Percentiles rank a stretch among this genome's conserved stretches.
Conservation (phyloP, 2,888 invertebrate genomes). For the Nymphalis urticae region DNA sequence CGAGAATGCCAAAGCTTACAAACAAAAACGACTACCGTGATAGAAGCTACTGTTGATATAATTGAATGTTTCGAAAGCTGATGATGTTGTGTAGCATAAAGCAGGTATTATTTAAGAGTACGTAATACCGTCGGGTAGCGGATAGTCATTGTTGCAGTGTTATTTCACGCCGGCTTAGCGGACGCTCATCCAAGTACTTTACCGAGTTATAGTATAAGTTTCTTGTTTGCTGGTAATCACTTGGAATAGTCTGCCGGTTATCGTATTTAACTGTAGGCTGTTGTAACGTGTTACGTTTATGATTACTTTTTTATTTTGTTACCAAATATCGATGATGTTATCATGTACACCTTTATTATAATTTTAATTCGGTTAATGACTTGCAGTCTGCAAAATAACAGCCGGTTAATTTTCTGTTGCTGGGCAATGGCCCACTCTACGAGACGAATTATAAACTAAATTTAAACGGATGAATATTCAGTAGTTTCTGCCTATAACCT, state of each 20-base stretch:
- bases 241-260: conserved; percentile 7
- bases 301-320: neutral
- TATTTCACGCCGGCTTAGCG: conserved; percentile 74
- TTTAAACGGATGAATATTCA: no score
- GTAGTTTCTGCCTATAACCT: no score
- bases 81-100: conserved; percentile 3
- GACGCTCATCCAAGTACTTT: conserved; percentile 31
- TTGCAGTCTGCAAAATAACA: no score
- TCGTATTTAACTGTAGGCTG: conserved; percentile 1
- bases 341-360: neutral
- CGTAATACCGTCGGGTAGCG: conserved; percentile 15
- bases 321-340: neutral
- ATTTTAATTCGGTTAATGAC: neutral
- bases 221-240: conserved; percentile 22
- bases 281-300: conserved; percentile 5
- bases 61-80: conserved; percentile 13
- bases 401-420: no score
- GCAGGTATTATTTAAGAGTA: conserved; percentile 25
- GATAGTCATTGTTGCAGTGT: conserved; percentile 55
- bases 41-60: conserved; percentile 7
- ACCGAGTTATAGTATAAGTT: conserved; percentile 20
- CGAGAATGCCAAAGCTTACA: conserved; percentile 2
- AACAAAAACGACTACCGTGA: conserved; percentile 6
- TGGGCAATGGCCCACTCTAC: no score
- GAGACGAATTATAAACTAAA: no score